Evolutionary conservation across 2,113 vertebrate genomes (phyloP).

Genomic region (Hirundichthys speculiger): DNA sequence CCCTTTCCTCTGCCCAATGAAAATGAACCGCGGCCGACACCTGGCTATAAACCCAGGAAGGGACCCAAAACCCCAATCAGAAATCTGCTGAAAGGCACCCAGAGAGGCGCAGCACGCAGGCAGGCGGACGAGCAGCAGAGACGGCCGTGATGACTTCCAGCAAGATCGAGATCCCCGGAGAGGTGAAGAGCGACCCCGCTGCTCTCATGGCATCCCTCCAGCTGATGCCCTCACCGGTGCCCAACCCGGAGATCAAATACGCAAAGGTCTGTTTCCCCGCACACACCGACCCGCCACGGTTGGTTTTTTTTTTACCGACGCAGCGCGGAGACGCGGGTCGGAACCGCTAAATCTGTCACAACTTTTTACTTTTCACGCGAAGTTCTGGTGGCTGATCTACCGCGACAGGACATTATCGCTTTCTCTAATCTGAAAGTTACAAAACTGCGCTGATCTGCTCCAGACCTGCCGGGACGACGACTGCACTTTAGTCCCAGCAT

Average conservation of each 20-base stretch:
- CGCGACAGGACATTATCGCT: slow-evolving; percentile 6
- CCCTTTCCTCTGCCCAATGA: slow-evolving; percentile 93
- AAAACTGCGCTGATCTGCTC: neutral
- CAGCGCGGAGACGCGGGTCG: neutral
- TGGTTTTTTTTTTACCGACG: neutral
- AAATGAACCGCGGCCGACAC: slow-evolving; percentile 90
- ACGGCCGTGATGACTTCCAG: slow-evolving; percentile 92
- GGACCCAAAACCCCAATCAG: slow-evolving; percentile 83
- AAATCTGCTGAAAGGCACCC: slow-evolving; percentile 66
- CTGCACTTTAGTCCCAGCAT: too few relatives aligned
- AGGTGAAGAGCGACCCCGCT: slow-evolving; percentile 93
- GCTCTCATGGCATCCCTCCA: slow-evolving; percentile 96
- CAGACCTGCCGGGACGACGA: neutral
- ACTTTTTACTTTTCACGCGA: slow-evolving; percentile 25
- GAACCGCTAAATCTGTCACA: slow-evolving; percentile 2
- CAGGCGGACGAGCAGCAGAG: slow-evolving; percentile 58
- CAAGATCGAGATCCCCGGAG: slow-evolving; percentile 92
- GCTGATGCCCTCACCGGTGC: slow-evolving; percentile 92
- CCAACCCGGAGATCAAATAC: slow-evolving; percentile 96
- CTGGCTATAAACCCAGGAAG: slow-evolving; percentile 95
- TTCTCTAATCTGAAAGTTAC: neutral
- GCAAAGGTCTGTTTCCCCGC: slow-evolving; percentile 88
- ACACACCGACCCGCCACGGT: neutral
- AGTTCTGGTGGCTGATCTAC: too few relatives aligned
- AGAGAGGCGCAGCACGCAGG: slow-evolving; percentile 65